phyloP scores from a whole-genome alignment of 2,113 vertebrate species.

The Nyctereutes procyonoides region DNA sequence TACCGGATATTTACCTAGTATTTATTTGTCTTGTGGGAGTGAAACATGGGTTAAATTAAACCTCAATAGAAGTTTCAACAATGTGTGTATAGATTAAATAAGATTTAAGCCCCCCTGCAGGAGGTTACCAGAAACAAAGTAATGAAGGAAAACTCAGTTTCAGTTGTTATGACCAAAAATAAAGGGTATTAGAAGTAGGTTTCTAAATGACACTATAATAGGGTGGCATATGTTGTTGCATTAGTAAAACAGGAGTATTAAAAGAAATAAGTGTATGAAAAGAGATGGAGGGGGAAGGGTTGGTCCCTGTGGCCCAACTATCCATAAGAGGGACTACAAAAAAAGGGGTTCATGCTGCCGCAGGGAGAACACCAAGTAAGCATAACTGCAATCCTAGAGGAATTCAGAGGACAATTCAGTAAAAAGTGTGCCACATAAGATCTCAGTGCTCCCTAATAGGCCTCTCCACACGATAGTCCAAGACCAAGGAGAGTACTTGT shows the following conservation, averaged over 20 bases:
- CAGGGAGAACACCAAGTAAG: not conserved
- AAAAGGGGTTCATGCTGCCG: not conserved
- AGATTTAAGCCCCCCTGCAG: constrained; percentile 18
- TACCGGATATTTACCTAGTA: constrained; percentile 38
- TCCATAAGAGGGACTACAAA: not conserved
- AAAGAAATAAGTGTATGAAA: not conserved
- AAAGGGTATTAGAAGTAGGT: not conserved
- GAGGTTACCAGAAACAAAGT: not conserved
- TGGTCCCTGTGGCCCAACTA: not conserved
- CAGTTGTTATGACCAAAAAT: not conserved
- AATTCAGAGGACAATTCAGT: not conserved
- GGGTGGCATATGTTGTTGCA: not conserved
- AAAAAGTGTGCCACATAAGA: not conserved
- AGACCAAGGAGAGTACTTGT: not conserved
- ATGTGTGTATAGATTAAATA: not conserved
- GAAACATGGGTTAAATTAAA: constrained; percentile 35
- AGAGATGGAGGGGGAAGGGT: not conserved
- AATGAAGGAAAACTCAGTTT: not conserved
- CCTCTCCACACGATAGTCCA: not conserved
- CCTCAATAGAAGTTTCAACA: not conserved
- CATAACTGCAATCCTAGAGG: not conserved
- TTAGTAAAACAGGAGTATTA: not conserved
- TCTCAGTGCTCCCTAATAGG: not conserved
- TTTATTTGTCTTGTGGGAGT: not conserved
- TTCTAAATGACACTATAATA: not conserved